Base-by-base conservation (phyloP, 2,888 invertebrate genomes). In the Dexiosoma caninum region DNA sequence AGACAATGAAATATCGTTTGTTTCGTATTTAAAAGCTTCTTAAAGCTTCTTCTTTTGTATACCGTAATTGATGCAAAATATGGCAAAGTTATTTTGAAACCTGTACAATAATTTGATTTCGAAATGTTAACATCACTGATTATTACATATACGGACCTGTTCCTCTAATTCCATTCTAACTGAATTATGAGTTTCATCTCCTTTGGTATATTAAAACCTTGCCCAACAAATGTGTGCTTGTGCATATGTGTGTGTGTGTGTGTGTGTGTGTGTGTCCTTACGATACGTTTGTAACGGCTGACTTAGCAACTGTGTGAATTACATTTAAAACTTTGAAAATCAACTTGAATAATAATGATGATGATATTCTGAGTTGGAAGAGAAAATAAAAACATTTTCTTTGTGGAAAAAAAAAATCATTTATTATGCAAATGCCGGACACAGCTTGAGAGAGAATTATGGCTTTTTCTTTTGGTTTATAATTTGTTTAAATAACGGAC, bases 391-490 rank as follows among this genome's bases (percentile, higher is more conserved):
- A 32, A n/a, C 8, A 62, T 37, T 66, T 59, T 57, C 57, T 57
- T 59, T 66, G 49, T 57, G 30, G n/a, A n/a, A n/a, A n/a, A n/a
- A n/a, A 74, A 51, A 66, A 59, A 30, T 30, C 37, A 77, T 77
- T 81, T 77, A 77, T 81, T 81, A 81, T 81, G 77, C 77, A 81
- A 81, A 81, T 81, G 77, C 81, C 72, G 77, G 81, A 81, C 72
- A 42, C 77, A 77, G 77, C 42, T 81, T 69, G 62, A 72, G 67
- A 72, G 80, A 76, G 72, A 81, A 72, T 81, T 77, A 81, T 81
- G 67, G 77, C 55, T 72, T 71, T 69, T 70, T 53, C 42, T 46
- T 72, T 72, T 67, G 62, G 62, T 51, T 59, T 51, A 69, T 76
- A 77, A 81, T 77, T 81, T 77, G 67, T 67, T 76, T 76, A 32